These are phyloP conservation scores for Rhingia campestris DNA, from an alignment of 2,888 invertebrate genomes.

Conservation along the genomic window DNA sequence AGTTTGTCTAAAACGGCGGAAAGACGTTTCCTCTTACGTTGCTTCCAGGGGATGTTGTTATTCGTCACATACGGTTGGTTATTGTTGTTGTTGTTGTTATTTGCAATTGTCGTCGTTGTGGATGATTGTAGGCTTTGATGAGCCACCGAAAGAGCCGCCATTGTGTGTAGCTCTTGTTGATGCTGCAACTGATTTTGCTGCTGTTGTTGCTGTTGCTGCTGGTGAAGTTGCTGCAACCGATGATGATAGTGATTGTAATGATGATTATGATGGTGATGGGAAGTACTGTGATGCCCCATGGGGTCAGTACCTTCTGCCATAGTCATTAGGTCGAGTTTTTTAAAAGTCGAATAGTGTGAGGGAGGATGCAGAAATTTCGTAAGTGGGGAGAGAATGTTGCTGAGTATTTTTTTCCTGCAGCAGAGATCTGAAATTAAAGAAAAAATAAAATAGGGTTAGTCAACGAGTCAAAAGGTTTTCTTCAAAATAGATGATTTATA, in stretches of 20 bases:
- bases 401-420: conserved; percentile 7
- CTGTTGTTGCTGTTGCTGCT: conserved; percentile 75
- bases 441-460: conserved; percentile 5
- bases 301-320: conserved; percentile 88
- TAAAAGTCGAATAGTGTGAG: conserved; percentile 54
- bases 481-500: no score
- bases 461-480: background rate
- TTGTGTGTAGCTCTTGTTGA: conserved; percentile 79
- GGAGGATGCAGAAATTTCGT: conserved; percentile 30
- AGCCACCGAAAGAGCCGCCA: conserved; percentile 76
- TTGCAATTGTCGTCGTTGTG: conserved; percentile 26
- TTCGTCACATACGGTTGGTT: conserved; percentile 86
- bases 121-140: conserved; percentile 58
- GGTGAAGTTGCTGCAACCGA: conserved; percentile 76
- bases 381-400: conserved; percentile 12
- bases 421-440: conserved; percentile 58
- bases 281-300: conserved; percentile 84
- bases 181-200: conserved; percentile 75
- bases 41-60: conserved; percentile 86
- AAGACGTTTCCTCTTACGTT: conserved; percentile 90
- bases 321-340: conserved; percentile 86
- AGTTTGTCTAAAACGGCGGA: conserved; percentile 92
- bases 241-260: conserved; percentile 72
- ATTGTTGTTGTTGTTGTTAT: conserved; percentile 83
- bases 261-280: conserved; percentile 81